Base-by-base conservation (phyloP, 2,888 invertebrate genomes). In the Malthinus seriepunctatus region DNA sequence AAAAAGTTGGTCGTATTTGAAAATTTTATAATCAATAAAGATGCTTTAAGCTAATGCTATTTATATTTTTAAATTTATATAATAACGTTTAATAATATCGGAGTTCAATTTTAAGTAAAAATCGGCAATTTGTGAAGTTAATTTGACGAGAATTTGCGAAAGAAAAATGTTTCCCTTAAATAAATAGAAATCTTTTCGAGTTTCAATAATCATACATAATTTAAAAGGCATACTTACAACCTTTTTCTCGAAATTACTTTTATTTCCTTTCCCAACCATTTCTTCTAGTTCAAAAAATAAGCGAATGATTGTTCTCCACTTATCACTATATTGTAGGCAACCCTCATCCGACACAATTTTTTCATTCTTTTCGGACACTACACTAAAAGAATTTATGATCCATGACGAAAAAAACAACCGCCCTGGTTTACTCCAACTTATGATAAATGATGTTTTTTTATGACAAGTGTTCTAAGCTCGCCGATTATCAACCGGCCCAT, bases 401-500 rank as follows among this genome's bases (percentile, higher is more conserved):
- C 69, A 62, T 67, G 67, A 69, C 68, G 67, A 66, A 68, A 69
- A 70, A 68, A 68, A 51, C 60, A 64, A 58, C 60, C 59, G 59
- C 60, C 55, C 59, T 54, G 64, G 61, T 64, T 66, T 63, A 66
- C 64, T 67, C 63, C 63, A 61, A 60, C 55, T 67, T 68, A 44
- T 70, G 70, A 71, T 71, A 70, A 69, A 71, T 70, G 67, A 63
- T 54, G 52, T 69, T 69, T 71, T 23, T 23, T 23, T 71, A 65
- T 65, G 63, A 63, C 63, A 60, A 63, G 65, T 63, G 50, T 58
- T 56, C 56, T 65, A 60, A 60, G 55, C 60, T 31, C 32, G 23
- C 45, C 56, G 60, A 52, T 60, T 60, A 60, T 60, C 50, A 60
- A 50, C 38, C 50, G 48, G 32, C 54, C 55, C 45, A 45, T 59